A percentile compares a stretch with the other conserved stretches of the same genome.
phyloP scores from a whole-genome alignment of 1,140 invertebrate genomes.

The Homalodisca vitripennis region DNA sequence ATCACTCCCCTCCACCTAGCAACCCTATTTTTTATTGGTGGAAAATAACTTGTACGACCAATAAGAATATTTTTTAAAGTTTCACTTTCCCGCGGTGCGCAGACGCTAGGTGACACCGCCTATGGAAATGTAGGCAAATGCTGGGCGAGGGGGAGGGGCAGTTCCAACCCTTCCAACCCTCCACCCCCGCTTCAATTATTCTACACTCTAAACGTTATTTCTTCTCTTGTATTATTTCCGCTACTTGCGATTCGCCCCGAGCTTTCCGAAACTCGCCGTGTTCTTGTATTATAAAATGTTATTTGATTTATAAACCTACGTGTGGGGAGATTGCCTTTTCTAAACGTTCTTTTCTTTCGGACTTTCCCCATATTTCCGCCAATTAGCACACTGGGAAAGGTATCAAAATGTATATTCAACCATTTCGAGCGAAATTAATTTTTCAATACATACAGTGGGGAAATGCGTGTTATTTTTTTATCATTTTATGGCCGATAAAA shows the following conservation, averaged over 20 bases:
- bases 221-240: constrained; percentile 25
- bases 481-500: no score
- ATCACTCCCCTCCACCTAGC: background rate
- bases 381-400: no score
- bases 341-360: no score
- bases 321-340: constrained; percentile 2
- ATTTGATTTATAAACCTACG: constrained; percentile 23
- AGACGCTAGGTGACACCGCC: constrained; percentile 11
- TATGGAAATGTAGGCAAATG: constrained; percentile 28
- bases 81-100: constrained; percentile 25
- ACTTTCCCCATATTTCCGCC: no score
- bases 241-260: constrained; percentile 20
- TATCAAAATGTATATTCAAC: no score
- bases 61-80: constrained; percentile 36
- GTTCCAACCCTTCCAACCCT: background rate
- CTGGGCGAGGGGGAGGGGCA: background rate
- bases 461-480: no score
- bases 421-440: no score
- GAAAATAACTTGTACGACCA: constrained; percentile 32
- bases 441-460: no score
- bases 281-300: constrained; percentile 21
- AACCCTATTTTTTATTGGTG: constrained; percentile 33
- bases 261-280: background rate
- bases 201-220: constrained; percentile 19
- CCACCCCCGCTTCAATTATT: constrained; percentile 10